phyloP scores from a whole-genome alignment of 2,797 vertebrate genomes.

The Champsocephalus gunnari region DNA sequence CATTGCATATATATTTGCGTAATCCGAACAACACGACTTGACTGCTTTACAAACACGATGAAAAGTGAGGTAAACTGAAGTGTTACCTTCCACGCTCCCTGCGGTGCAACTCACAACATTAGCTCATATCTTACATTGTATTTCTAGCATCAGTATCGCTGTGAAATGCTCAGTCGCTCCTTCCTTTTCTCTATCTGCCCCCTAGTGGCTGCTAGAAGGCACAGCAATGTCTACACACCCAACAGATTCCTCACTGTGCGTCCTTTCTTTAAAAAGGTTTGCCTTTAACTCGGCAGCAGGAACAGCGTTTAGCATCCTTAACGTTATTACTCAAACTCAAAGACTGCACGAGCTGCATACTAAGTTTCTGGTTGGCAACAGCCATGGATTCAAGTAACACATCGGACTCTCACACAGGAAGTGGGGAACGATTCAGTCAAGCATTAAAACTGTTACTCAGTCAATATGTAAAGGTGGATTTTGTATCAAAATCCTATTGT shows the following conservation, averaged over 20 bases:
- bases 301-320: background rate
- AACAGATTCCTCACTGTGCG: background rate
- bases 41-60: slow-evolving; percentile 35
- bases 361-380: slow-evolving; percentile 18
- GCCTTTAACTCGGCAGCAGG: slow-evolving; percentile 8
- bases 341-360: slow-evolving; percentile 2
- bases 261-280: background rate
- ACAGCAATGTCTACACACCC: slow-evolving; percentile 32
- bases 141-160: background rate
- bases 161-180: background rate
- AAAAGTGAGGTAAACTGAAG: slow-evolving; percentile 52
- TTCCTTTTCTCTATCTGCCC: slow-evolving; percentile 29
- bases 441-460: slow-evolving; percentile 7
- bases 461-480: slow-evolving; percentile 27
- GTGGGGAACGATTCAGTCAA: slow-evolving; percentile 15
- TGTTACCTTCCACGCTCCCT: slow-evolving; percentile 27
- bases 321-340: slow-evolving; percentile 18
- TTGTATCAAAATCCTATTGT: background rate
- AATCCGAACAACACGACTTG: slow-evolving; percentile 19
- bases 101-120: slow-evolving; percentile 9
- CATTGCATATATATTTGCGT: slow-evolving; percentile 57
- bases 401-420: slow-evolving; percentile 5
- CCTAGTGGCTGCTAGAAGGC: slow-evolving; percentile 60
- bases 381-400: slow-evolving; percentile 47
- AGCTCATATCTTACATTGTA: background rate